Base-by-base conservation (phyloP, 2,797 vertebrate genomes). In the Nasua narica region DNA sequence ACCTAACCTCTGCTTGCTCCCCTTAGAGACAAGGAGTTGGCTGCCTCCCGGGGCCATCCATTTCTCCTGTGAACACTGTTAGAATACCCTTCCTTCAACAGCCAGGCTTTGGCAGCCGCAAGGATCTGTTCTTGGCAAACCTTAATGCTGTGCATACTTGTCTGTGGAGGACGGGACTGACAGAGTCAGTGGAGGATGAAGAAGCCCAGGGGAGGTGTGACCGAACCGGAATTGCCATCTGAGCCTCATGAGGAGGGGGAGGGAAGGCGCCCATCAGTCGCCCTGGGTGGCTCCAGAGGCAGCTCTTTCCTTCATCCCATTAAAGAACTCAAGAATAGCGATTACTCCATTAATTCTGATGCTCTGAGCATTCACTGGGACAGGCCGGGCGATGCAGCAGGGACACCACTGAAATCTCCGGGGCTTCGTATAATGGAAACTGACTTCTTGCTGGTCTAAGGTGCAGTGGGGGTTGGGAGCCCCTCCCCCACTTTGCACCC, bases 191-290 rank as follows among this genome's bases (percentile, higher is more conserved):
- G 54, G 90, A 81, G 54, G 86, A 46, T 0, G 12, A 81, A 90
- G 37, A 18, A 97, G 40, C 91, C 93, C 95, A 91, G 29, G 58
- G 96, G 95, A 97, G 79, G 87, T 74, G 65, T 74, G 62, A 87
- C 79, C 93, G 87, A 91, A 96, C 76, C 88, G 94, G 87, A 97
- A 97, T 79, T 87, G 29, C 97, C 96, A 93, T 91, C 94, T 95
- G 95, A 91, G 83, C 89, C 56, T 40, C 32, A 74, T 46, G 83
- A n/a, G 72, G 91, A 83, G 32, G n/a, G 58, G 18, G 65, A 96
- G 52, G 77, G 67, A 69, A 67, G 60, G 65, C 2, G 0, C 89
- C 86, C 70, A 21, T 92, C 94, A 72, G 78, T 67, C 48, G 70
- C 74, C 48, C 58, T 14, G 1, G 23, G 58, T 43, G 81, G 52